Conservation (phyloP, 2,113 vertebrate species). For the Craseonycteris thonglongyai region DNA sequence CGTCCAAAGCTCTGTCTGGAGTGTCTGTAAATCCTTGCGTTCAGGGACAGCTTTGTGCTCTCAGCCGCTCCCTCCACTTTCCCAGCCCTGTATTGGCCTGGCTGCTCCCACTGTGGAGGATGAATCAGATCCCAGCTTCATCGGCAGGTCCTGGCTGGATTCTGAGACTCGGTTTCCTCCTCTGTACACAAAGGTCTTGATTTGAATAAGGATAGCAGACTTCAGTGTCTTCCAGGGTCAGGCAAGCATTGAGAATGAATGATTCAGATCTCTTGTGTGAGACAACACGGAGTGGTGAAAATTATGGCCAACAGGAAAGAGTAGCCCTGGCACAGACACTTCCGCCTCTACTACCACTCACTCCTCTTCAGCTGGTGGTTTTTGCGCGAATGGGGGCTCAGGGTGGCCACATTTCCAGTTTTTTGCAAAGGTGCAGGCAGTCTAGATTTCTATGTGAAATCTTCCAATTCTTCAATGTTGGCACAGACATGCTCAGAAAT, state of each 20-base stretch:
- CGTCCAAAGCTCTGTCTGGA: neutral
- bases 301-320: accelerated
- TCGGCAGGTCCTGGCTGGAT: neutral
- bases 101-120: accelerated
- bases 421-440: neutral
- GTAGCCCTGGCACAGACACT: neutral
- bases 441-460: neutral
- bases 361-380: accelerated
- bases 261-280: neutral
- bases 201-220: neutral
- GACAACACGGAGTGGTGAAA: neutral
- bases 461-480: slow-evolving; percentile 6
- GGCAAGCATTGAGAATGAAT: neutral
- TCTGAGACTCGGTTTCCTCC: neutral
- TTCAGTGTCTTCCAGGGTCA: neutral
- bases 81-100: accelerated
- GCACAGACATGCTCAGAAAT: neutral
- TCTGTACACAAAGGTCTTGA: neutral
- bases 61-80: neutral
- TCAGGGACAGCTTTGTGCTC: neutral
- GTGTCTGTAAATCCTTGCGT: neutral
- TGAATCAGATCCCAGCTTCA: neutral
- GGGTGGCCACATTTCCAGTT: neutral
- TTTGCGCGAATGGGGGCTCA: neutral
- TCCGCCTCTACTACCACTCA: neutral